Evolutionary conservation across 1,140 invertebrate genomes (phyloP).

Genomic region (Amphibalanus amphitrite): DNA sequence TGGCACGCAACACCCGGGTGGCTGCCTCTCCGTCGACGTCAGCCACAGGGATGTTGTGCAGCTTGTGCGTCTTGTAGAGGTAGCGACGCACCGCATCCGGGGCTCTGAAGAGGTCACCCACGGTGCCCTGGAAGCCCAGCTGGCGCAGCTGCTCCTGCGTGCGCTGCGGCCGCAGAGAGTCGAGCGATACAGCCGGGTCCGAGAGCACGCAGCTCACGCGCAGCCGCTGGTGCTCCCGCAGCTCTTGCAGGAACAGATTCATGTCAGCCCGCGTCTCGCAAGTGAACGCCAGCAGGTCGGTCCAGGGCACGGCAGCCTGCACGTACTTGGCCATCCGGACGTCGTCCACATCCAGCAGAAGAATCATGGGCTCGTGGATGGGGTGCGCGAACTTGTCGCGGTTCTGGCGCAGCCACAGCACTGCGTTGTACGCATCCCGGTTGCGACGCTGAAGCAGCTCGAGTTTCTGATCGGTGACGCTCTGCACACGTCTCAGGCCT

Average conservation of each 20-base stretch:
- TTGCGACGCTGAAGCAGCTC: background rate
- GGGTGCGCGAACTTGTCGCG: background rate
- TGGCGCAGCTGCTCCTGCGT: background rate
- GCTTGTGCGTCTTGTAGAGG: background rate
- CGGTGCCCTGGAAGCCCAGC: background rate
- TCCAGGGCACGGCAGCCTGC: background rate
- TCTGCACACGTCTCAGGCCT: background rate
- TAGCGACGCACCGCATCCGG: background rate
- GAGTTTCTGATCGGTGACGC: background rate
- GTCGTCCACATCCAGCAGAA: background rate
- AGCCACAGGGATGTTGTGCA: background rate
- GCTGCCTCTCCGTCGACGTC: background rate
- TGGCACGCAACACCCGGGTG: background rate
- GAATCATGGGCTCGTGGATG: background rate
- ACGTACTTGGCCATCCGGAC: background rate
- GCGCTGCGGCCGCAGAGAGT: background rate
- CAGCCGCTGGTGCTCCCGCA: background rate
- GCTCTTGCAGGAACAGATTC: background rate
- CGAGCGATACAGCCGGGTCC: background rate
- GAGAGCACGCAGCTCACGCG: background rate
- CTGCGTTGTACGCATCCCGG: background rate
- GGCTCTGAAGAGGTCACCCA: background rate
- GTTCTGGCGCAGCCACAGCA: slow-evolving; percentile 1
- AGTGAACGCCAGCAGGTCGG: background rate
- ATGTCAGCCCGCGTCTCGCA: background rate